These are phyloP conservation scores for Ellobium chinense DNA, from an alignment of 2,888 invertebrate species.

Conservation along the genomic window DNA sequence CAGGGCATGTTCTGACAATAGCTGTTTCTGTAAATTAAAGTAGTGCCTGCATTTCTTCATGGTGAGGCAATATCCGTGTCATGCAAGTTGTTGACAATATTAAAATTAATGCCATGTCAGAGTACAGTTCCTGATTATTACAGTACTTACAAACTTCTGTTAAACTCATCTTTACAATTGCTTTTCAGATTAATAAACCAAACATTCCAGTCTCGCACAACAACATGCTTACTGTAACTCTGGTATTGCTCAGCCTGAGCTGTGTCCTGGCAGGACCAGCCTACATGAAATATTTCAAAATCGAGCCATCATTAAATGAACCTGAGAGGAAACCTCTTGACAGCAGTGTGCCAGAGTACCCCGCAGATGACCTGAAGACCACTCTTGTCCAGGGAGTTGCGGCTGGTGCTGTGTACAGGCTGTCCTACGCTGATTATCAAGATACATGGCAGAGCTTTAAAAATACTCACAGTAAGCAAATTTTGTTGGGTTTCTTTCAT, in stretches of 20 bases:
- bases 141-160: too few species aligned
- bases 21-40: too few species aligned
- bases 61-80: too few species aligned
- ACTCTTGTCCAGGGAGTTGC: neutral
- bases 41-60: too few species aligned
- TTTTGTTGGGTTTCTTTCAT: too few species aligned
- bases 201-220: too few species aligned
- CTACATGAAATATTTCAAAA: slow-evolving; percentile 40
- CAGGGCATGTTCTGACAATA: too few species aligned
- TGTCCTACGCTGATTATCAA: slow-evolving; percentile 37
- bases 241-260: slow-evolving; percentile 11
- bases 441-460: slow-evolving; percentile 30
- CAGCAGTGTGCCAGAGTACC: neutral
- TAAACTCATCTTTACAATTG: too few species aligned
- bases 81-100: too few species aligned
- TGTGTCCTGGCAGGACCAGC: slow-evolving; percentile 39
- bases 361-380: neutral
- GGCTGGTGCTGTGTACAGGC: slow-evolving; percentile 20
- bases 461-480: slow-evolving; percentile 32
- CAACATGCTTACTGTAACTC: slow-evolving; percentile 10
- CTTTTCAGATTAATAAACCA: too few species aligned
- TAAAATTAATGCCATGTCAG: too few species aligned
- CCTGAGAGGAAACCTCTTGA: neutral
- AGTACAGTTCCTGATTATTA: too few species aligned
- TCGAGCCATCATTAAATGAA: slow-evolving; percentile 9